Evolutionary conservation across 2,888 invertebrate species (phyloP).

Genomic region (Miltochrista miniata): DNA sequence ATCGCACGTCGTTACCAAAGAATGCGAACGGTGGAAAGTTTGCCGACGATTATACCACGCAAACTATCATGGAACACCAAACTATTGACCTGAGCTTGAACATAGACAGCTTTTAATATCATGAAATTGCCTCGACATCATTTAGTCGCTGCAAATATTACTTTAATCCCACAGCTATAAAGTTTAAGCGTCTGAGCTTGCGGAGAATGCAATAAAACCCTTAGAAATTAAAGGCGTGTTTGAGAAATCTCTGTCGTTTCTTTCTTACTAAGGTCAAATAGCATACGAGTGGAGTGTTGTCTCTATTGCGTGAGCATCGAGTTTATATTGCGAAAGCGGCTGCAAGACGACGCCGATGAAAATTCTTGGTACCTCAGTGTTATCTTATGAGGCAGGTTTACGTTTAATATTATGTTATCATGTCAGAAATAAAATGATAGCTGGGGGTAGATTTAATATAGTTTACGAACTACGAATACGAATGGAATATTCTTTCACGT

Average conservation of each 20-base stretch:
- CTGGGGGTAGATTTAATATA: slow-evolving; percentile 48
- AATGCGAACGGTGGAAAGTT: slow-evolving; percentile 73
- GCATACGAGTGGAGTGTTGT: slow-evolving; percentile 56
- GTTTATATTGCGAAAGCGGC: slow-evolving; percentile 75
- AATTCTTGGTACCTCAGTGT: slow-evolving; percentile 80
- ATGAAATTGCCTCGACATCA: slow-evolving; percentile 79
- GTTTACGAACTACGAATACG: slow-evolving; percentile 48
- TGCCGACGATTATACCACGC: slow-evolving; percentile 62
- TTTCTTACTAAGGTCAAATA: slow-evolving; percentile 71
- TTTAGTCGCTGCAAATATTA: slow-evolving; percentile 82
- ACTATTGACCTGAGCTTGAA: slow-evolving; percentile 76
- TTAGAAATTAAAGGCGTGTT: slow-evolving; percentile 72
- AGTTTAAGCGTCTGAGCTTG: slow-evolving; percentile 82
- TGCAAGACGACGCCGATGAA: slow-evolving; percentile 76
- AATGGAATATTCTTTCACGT: slow-evolving; percentile 16
- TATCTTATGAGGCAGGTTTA: slow-evolving; percentile 77
- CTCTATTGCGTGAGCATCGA: slow-evolving; percentile 71
- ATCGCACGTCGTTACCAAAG: slow-evolving; percentile 67
- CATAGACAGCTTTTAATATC: slow-evolving; percentile 80
- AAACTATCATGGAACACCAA: slow-evolving; percentile 69
- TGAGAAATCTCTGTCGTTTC: slow-evolving; percentile 69
- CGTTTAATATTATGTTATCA: slow-evolving; percentile 75
- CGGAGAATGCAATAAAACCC: slow-evolving; percentile 82
- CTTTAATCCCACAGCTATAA: slow-evolving; percentile 82
- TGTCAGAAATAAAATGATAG: slow-evolving; percentile 55